phyloP scores from a whole-genome alignment of 2,888 invertebrate genomes.

The Idaea biselata region DNA sequence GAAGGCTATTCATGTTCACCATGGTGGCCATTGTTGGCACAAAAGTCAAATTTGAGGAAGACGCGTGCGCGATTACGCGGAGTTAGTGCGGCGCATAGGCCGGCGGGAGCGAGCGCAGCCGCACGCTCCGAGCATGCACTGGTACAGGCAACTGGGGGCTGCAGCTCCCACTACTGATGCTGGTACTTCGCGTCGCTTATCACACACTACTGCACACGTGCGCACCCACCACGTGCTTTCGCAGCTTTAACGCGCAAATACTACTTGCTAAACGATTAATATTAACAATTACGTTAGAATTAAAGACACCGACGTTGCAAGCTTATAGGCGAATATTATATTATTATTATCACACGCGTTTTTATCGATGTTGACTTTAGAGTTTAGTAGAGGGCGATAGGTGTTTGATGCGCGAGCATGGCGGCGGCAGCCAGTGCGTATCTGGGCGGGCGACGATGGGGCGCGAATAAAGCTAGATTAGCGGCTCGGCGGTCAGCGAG shows the following conservation, averaged over 20 bases:
- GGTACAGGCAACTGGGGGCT: slow-evolving; percentile 48
- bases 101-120: slow-evolving; percentile 66
- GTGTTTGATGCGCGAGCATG: slow-evolving; percentile 78
- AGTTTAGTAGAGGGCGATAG: slow-evolving; percentile 78
- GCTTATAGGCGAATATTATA: slow-evolving; percentile 78
- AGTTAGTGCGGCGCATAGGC: slow-evolving; percentile 77
- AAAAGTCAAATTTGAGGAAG: slow-evolving; percentile 53
- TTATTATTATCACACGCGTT: slow-evolving; percentile 77
- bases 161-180: slow-evolving; percentile 45
- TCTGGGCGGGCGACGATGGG: slow-evolving; percentile 72
- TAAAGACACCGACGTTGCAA: slow-evolving; percentile 79
- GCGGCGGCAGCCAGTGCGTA: slow-evolving; percentile 67
- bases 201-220: slow-evolving; percentile 66
- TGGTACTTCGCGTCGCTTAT: slow-evolving; percentile 53
- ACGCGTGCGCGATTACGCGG: slow-evolving; percentile 70
- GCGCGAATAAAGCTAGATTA: slow-evolving; percentile 80
- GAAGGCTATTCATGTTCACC: slow-evolving; percentile 97
- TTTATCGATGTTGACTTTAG: slow-evolving; percentile 76
- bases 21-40: slow-evolving; percentile 87
- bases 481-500: slow-evolving; percentile 80
- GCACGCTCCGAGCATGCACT: slow-evolving; percentile 70
- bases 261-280: slow-evolving; percentile 67
- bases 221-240: slow-evolving; percentile 45
- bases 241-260: slow-evolving; percentile 47
- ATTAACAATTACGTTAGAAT: slow-evolving; percentile 74